phyloP scores from a whole-genome alignment of 1,140 invertebrate genomes.

The Chlorops oryzae region DNA sequence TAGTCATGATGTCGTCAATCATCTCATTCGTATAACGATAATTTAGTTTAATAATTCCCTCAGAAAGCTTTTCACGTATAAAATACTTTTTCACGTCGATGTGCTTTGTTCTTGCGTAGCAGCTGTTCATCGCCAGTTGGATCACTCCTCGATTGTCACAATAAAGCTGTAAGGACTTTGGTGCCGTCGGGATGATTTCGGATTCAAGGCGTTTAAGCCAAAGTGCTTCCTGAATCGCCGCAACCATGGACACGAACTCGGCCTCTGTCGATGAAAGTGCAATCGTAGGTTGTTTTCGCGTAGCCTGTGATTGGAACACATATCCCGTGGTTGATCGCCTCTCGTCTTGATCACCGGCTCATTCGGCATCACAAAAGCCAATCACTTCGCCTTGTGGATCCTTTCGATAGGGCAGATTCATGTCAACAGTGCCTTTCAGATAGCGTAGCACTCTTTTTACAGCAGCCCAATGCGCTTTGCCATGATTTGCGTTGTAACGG shows the following conservation, averaged over 20 bases:
- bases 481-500: conserved; percentile 24
- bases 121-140: conserved; percentile 16
- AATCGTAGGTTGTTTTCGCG: conserved; percentile 31
- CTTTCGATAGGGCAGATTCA: neutral
- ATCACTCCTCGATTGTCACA: conserved; percentile 25
- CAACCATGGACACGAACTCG: conserved; percentile 35
- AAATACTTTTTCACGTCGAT: conserved; percentile 24
- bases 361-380: conserved; percentile 21
- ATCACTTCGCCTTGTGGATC: conserved; percentile 1
- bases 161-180: conserved; percentile 2
- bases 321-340: conserved; percentile 37
- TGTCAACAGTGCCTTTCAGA: conserved; percentile 33
- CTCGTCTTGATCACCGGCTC: conserved; percentile 15
- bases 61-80: conserved; percentile 22
- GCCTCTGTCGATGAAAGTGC: conserved; percentile 37
- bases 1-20: neutral
- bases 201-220: conserved; percentile 3
- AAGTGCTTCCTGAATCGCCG: conserved; percentile 18
- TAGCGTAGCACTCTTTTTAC: conserved; percentile 40
- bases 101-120: conserved; percentile 20
- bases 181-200: neutral
- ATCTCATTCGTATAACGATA: neutral
- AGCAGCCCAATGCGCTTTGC: conserved; percentile 29
- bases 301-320: conserved; percentile 24
- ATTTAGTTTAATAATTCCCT: conserved; percentile 1